phyloP scores from a whole-genome alignment of 2,888 invertebrate genomes.

The Andrena minutula region DNA sequence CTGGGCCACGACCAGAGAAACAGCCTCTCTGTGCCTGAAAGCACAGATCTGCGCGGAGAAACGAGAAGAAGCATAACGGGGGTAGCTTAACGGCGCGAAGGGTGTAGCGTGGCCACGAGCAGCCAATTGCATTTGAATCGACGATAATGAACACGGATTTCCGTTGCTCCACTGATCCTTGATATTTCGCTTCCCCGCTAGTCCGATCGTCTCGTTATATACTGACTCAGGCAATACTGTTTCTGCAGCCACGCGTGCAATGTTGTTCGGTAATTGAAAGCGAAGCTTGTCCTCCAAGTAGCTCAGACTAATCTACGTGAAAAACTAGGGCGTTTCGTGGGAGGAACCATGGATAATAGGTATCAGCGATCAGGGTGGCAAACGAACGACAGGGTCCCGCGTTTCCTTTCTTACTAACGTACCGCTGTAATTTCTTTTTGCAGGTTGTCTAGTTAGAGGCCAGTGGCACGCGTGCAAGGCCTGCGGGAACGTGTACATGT shows the following conservation, averaged over 20 bases:
- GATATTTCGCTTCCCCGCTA: slow-evolving; percentile 19
- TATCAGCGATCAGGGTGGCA: slow-evolving; percentile 21
- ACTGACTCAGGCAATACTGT: no score
- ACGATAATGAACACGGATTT: background rate
- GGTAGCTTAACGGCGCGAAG: background rate
- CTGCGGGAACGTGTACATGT: slow-evolving; percentile 81
- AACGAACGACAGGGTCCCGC: background rate
- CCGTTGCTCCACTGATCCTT: slow-evolving; percentile 15
- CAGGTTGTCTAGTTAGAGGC: slow-evolving; percentile 72
- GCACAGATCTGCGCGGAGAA: no score
- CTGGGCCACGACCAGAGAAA: no score
- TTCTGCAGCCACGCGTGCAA: no score
- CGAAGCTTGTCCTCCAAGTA: no score
- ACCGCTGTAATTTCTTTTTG: slow-evolving; percentile 68
- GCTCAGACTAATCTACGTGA: no score
- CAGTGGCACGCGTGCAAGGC: slow-evolving; percentile 70
- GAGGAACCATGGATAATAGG: background rate
- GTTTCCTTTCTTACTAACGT: slow-evolving; percentile 49
- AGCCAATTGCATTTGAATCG: slow-evolving; percentile 1
- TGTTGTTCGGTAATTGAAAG: no score
- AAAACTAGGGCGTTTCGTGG: no score
- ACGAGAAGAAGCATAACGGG: no score
- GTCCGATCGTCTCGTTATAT: background rate
- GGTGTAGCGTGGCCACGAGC: background rate
- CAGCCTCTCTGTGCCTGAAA: no score